Evolutionary conservation across 2,888 invertebrate genomes (phyloP), one percentile per base, ranked within the genome.

Genomic region (Strigamia maritima): DNA sequence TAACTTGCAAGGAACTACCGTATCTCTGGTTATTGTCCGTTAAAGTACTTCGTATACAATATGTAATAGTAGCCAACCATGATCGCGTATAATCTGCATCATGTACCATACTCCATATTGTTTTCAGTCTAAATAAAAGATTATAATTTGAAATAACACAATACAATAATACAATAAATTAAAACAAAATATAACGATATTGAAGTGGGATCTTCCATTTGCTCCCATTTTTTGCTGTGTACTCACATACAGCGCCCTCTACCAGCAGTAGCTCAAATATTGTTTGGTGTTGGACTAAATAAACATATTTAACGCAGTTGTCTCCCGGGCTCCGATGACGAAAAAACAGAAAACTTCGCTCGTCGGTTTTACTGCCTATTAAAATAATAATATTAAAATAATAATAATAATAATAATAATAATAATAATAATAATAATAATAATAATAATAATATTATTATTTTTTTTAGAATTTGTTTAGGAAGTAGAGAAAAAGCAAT

Each of bases 301-400:
- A n/a, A n/a, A n/a, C 97, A 98, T 97, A 87, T 98, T 98, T 80
- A 98, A 87, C 0, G 95, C 94, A 12, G 97, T 97, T 0, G 98
- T 97, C 87, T 97, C 97, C 80, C 98, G 88, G 1, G 94, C 97
- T 86, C 98, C 97, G 1, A 92, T 92, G 84, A 98, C 95, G 65
- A 97, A 90, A 83, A 96, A 95, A 87, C 97, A 98, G 85, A 98
- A 97, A 10, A 98, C 94, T 24, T 97, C 98, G 85, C 94, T 93
- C 74, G 94, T 91, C 28, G 97, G 97, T 83, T 89, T 89, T 22
- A 87, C 83, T 40, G 87, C 85, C 89, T 91, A 84, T 31, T 24
- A 86, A 80, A 49, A 80, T 77, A 16, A 8, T 6, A 49, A 77
- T 44, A 44, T 24, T 7, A 77, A 26, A n/a, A n/a, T n/a, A n/a